Conservation (phyloP, 2,888 invertebrate genomes). For the Dastarcus helophoroides region DNA sequence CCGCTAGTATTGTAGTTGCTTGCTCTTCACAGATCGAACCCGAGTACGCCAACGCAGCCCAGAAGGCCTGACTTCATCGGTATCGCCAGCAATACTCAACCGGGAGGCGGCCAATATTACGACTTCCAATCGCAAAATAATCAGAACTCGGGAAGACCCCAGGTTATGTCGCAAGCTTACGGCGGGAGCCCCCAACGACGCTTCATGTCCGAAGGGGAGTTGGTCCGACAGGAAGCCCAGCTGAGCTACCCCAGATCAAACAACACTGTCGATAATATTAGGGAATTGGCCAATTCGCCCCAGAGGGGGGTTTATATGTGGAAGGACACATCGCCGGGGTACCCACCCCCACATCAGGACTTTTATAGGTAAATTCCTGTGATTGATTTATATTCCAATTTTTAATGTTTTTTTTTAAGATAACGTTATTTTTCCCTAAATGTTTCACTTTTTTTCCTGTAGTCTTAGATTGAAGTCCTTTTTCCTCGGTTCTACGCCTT, state of each 20-base stretch:
- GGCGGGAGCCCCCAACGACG: constrained; percentile 55
- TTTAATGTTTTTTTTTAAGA: no score
- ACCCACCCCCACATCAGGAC: constrained; percentile 38
- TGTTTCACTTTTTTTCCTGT: no score
- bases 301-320: constrained; percentile 72
- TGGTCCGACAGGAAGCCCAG: constrained; percentile 55
- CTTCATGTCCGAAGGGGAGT: constrained; percentile 73
- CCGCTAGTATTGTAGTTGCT: constrained; percentile 24
- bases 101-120: constrained; percentile 27
- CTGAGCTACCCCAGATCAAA: constrained; percentile 56
- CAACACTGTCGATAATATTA: constrained; percentile 75
- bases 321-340: constrained; percentile 65
- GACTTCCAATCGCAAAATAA: constrained; percentile 35
- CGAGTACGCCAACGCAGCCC: constrained; percentile 83
- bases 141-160: constrained; percentile 22
- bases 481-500: no score
- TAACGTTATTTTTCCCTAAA: no score
- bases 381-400: no score
- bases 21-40: constrained; percentile 66
- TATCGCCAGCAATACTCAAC: constrained; percentile 41
- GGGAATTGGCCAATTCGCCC: constrained; percentile 79
- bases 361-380: constrained; percentile 37
- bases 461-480: no score
- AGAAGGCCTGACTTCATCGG: constrained; percentile 81
- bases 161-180: constrained; percentile 17